A percentile compares a stretch with the other conserved stretches of the same genome.
Conservation (phyloP, 2,113 vertebrate genomes). For the Benthochromis sp. region DNA sequence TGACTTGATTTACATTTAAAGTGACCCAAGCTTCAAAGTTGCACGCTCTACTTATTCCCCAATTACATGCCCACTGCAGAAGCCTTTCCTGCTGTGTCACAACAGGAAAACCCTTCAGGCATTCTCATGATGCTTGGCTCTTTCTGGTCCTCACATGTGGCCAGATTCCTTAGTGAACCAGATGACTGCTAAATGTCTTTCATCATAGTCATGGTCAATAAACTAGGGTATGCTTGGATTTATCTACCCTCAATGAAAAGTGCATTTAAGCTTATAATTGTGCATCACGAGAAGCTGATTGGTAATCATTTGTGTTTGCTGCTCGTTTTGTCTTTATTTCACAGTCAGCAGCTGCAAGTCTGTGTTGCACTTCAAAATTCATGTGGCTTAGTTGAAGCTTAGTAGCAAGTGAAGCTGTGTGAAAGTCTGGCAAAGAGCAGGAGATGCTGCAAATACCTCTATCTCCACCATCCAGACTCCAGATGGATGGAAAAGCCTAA, state of each 20-base stretch:
- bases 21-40: slow-evolving; percentile 12
- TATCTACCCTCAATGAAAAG: neutral
- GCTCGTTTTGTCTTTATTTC: neutral
- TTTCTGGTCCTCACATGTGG: neutral
- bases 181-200: neutral
- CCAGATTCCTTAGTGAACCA: neutral
- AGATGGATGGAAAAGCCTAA: neutral
- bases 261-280: neutral
- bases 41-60: slow-evolving; percentile 14
- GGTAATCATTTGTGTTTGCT: neutral
- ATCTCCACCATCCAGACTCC: slow-evolving; percentile 7
- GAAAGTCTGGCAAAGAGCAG: neutral
- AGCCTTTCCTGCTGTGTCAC: slow-evolving; percentile 5
- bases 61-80: neutral
- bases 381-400: neutral
- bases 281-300: neutral
- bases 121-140: neutral
- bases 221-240: neutral
- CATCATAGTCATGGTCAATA: neutral
- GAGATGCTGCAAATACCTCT: slow-evolving; percentile 17
- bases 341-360: neutral
- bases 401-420: neutral
- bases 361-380: neutral
- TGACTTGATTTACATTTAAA: slow-evolving; percentile 27
- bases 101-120: neutral